Evolutionary conservation across 2,888 invertebrate species (phyloP), one percentile per base, ranked within the genome.

Genomic region (Drosophila pseudotalamancana): DNA sequence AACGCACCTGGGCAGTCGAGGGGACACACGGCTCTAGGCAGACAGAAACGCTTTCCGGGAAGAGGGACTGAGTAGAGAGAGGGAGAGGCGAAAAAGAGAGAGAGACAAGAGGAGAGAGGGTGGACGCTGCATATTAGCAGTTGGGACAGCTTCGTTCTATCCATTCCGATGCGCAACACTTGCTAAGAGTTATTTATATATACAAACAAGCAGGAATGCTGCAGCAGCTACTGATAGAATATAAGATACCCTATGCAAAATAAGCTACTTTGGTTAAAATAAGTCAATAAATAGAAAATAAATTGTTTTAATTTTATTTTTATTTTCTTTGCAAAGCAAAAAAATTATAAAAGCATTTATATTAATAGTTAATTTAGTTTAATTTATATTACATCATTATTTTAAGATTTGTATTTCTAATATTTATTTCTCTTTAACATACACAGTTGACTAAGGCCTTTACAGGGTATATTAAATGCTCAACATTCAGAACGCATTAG

Each of bases 401-500:
- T 35, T 9, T 6, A 6, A 16, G 25, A 3, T 14, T 31, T 9
- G 0, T 6, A 12, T 8, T n/a, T 0, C 1, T 0, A 5, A 14
- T 14, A 3, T 32, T 32, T 1, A 5, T 23, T 6, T 9, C 40
- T 8, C 0, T 11, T 16, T 6, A 29, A 29, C 9, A 32, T 32
- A 42, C 64, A 48, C 35, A 9, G 29, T 32, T 12, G 9, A 0
- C 1, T 8, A 14, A 9, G 11, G 4, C 11, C 6, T 14, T 16
- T 43, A 8, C 12, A 48, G 35, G 50, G 66, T 64, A 82, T 64
- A 29, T 19, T 39, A 72, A 82, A 59, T 79, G 67, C 66, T 63
- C 55, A 31, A 67, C 80, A 86, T 81, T 81, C 80, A 83, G 60
- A 81, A 66, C 77, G 77, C 80, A 81, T 81, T 81, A 81, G 80